Percentiles rank a stretch among this genome's conserved stretches.
Conservation (phyloP, 2,888 invertebrate species). For the Teleiodes luculella region DNA sequence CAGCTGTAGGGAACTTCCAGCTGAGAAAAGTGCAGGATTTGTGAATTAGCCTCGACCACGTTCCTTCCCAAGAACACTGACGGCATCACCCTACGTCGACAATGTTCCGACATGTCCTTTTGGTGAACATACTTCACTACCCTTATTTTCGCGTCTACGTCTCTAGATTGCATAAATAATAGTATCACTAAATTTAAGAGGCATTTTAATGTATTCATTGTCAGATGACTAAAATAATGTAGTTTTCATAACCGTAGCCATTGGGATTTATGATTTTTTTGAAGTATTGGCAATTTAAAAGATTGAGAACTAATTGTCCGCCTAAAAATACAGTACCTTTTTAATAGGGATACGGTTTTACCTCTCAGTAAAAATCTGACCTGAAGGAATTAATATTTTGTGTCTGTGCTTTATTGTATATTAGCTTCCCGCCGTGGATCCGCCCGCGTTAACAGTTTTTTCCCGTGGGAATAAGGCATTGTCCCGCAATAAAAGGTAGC, state of each 20-base stretch:
- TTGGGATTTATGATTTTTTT: not conserved
- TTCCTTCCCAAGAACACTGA: constrained; percentile 61
- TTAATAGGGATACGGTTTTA: too few species aligned
- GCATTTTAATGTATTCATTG: not conserved
- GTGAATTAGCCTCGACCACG: constrained; percentile 51
- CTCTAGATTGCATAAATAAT: not conserved
- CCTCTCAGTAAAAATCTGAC: too few species aligned
- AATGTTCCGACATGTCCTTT: constrained; percentile 62
- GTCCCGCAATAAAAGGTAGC: too few species aligned
- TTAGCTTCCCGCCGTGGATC: too few species aligned
- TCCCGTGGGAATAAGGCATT: too few species aligned
- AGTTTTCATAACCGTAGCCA: not conserved
- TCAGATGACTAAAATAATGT: not conserved
- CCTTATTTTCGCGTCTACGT: not conserved
- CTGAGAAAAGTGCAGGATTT: constrained; percentile 55
- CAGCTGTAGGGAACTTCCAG: constrained; percentile 62
- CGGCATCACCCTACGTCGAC: constrained; percentile 55
- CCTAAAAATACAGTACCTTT: too few species aligned
- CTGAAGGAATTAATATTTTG: too few species aligned
- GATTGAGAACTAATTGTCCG: too few species aligned
- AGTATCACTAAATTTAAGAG: not conserved
- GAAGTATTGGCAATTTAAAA: not conserved
- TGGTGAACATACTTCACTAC: constrained; percentile 43
- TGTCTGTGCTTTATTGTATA: too few species aligned
- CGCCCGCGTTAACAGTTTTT: too few species aligned